These are phyloP conservation scores for Florisuga fusca DNA, from an alignment of 2,797 vertebrate species.

Conservation along the genomic window DNA sequence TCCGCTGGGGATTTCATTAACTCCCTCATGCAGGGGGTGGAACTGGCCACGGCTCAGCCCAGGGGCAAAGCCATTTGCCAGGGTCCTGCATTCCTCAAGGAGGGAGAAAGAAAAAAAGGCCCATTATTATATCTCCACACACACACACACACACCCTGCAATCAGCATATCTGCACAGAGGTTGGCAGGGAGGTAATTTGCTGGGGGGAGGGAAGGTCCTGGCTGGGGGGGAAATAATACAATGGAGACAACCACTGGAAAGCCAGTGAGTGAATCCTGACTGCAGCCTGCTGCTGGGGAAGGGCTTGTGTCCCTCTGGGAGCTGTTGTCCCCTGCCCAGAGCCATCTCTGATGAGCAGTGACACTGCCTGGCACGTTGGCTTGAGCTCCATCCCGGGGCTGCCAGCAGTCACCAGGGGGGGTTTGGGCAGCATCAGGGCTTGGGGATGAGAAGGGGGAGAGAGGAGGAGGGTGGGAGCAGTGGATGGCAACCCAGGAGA, in stretches of 20 bases:
- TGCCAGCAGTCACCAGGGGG: not conserved
- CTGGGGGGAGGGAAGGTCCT: not conserved
- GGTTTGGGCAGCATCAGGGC: not conserved
- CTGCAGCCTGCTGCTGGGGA: not conserved
- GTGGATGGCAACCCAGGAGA: not conserved
- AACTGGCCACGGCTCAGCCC: conserved; percentile 45
- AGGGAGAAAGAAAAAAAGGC: conserved; percentile 13
- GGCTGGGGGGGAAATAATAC: not conserved
- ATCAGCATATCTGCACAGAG: not conserved
- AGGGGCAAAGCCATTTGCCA: conserved; percentile 57
- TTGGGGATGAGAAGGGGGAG: not conserved
- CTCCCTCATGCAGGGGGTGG: conserved; percentile 47
- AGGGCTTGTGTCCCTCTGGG: not conserved
- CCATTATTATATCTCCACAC: not conserved
- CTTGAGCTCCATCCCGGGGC: not conserved
- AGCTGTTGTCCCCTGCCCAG: not conserved
- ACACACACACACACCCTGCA: not conserved
- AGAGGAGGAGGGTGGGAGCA: not conserved
- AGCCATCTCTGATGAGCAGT: not conserved
- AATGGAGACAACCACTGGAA: not conserved
- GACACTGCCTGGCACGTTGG: not conserved
- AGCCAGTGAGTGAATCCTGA: not conserved
- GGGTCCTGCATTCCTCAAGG: not conserved
- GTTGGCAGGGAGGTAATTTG: not conserved
- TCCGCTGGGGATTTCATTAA: conserved; percentile 53